Evolutionary conservation across 2,113 vertebrate genomes (phyloP), one percentile per base, ranked within the genome.

Genomic region (Atrichornis clamosus): DNA sequence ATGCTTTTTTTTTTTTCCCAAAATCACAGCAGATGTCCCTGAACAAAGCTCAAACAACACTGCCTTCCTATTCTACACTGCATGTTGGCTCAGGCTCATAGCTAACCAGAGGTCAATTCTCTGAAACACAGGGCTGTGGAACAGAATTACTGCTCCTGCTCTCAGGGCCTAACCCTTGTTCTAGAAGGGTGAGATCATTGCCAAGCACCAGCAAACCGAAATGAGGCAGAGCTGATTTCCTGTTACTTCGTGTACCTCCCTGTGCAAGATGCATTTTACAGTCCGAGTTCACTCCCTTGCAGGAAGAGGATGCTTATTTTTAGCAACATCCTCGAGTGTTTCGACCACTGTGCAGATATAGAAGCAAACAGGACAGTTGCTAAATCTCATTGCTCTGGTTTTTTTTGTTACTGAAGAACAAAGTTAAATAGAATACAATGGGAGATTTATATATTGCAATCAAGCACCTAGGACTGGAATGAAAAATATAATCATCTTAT

Each of bases 261-360:
- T 91, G 89, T 90, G 88, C 83, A 95, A 96, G 95, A 95, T 93
- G 67, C 65, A 89, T 94, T 97, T 97, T 95, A 93, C 78, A 96
- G 79, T 42, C 90, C 4, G 7, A 91, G 47, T 95, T 97, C 92
- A 89, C 85, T 95, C 76, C 85, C 63, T 50, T 52, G 53, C 91
- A 97, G 92, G 96, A 97, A 95, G 80, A 96, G 90, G 55, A 91
- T 93, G 76, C 74, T 95, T 98, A 98, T 98, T 98, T 98, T 97
- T 97, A 96, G 96, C 93, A 83, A 92, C 87, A 97, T 90, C 94
- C 95, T 96, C 97, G 85, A 93, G 62, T 32, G 23, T 77, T 96
- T 96, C 75, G 85, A 95, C 58, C 90, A 87, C 76, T 55, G 70
- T 47, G 49, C 81, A 81, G 90, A 67, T 93, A 89, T 52, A 68